phyloP scores from a whole-genome alignment of 2,888 invertebrate species.

The Lobophora halterata region DNA sequence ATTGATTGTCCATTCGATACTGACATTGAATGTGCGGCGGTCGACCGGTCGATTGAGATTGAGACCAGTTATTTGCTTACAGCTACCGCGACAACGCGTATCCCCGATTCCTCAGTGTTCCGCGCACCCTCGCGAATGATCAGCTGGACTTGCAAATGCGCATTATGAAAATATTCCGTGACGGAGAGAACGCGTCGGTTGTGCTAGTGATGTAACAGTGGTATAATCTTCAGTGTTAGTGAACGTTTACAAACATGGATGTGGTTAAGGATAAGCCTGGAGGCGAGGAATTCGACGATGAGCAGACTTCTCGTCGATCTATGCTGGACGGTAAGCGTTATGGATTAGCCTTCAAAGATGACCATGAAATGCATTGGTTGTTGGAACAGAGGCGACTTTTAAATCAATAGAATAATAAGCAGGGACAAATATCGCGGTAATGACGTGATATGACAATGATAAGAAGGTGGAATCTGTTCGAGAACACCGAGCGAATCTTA shows the following conservation, averaged over 20 bases:
- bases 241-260: slow-evolving; percentile 56
- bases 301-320: slow-evolving; percentile 64
- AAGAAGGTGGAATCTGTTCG: slow-evolving; percentile 27
- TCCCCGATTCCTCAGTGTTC: slow-evolving; percentile 25
- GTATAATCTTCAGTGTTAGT: slow-evolving; percentile 46
- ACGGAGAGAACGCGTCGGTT: slow-evolving; percentile 43
- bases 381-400: slow-evolving; percentile 2
- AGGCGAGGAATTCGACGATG: slow-evolving; percentile 64
- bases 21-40: slow-evolving; percentile 73
- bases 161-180: slow-evolving; percentile 49
- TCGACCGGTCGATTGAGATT: slow-evolving; percentile 59
- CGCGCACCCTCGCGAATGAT: slow-evolving; percentile 13
- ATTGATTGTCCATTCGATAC: slow-evolving; percentile 76
- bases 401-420: slow-evolving; percentile 23
- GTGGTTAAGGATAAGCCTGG: slow-evolving; percentile 57
- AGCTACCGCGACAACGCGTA: slow-evolving; percentile 60
- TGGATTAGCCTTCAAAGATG: slow-evolving; percentile 4
- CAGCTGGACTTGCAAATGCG: slow-evolving; percentile 44
- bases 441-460: slow-evolving; percentile 27
- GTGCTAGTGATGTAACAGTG: slow-evolving; percentile 48
- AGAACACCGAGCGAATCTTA: slow-evolving; percentile 32
- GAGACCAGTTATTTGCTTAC: slow-evolving; percentile 69
- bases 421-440: slow-evolving; percentile 35
- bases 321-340: slow-evolving; percentile 73
- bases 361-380: neutral